Base-by-base conservation (phyloP, 2,113 vertebrate species). In the Pipra filicauda region DNA sequence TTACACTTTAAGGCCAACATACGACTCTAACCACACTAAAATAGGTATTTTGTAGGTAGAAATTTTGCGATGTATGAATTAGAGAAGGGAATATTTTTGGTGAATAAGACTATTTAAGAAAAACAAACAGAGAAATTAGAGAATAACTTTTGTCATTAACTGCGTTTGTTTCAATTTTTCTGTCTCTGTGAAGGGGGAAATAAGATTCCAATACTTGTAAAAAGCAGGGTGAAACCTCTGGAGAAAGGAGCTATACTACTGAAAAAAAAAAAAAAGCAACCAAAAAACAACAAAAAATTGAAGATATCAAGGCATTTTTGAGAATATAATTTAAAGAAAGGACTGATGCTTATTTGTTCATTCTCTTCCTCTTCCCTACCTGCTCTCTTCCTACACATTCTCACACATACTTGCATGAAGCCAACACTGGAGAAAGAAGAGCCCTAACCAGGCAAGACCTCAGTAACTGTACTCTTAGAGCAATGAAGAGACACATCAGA, bases 201-300 rank as follows among this genome's bases (percentile, higher is more conserved):
- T 49, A 81, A 74, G 41, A 93, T 74, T 85, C 13, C 24, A 13
- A 17, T 76, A n/a, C 43, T 19, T 87, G 18, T 49, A 84, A 71
- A 84, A 71, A 94, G 15, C 22, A 62, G 12, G 9, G 6, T 48
- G 22, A 91, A 91, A 91, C 64, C 12, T 61, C 43, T 51, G 20
- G 22, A 27, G 12, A 94, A 94, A 33, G 72, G 17, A 70, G 27
- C 9, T 65, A 30, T 27, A 23, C 48, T n/a, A 64, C 23, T 18
- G 5, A 1, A 12, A 14, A 55, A 48, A 48, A 75, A 55, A 43
- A 48, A 9, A 39, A n/a, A n/a, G n/a, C n/a, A n/a, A n/a, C n/a
- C 11, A 39, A 31, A 0, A 4, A 30, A 61, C 17, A 20, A 35
- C 4, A 15, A 15, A 48, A 51, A 39, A 22, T 5, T 26, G 0